A percentile compares a stretch with the other conserved stretches of the same genome.
phyloP scores from a whole-genome alignment of 2,888 invertebrate species.

The Tholera decimalis region DNA sequence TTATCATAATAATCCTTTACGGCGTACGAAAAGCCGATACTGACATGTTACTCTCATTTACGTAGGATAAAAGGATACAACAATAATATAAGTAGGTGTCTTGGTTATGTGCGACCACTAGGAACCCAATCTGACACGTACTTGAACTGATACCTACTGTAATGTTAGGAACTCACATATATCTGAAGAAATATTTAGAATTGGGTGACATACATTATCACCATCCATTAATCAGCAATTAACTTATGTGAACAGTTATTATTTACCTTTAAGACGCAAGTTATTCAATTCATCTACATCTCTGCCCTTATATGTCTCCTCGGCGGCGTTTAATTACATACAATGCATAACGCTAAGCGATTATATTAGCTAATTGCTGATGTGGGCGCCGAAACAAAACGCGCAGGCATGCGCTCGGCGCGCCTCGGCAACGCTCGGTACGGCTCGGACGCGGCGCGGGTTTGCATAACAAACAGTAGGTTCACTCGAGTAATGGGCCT shows the following conservation, averaged over 20 bases:
- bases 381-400: conserved; percentile 46
- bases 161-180: neutral
- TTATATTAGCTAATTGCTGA: conserved; percentile 50
- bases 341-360: conserved; percentile 44
- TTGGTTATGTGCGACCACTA: too few relatives aligned
- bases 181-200: neutral
- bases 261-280: neutral
- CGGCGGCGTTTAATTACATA: conserved; percentile 49
- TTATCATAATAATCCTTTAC: neutral
- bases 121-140: too few relatives aligned
- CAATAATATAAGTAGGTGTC: too few relatives aligned
- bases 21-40: neutral
- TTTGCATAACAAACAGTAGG: conserved; percentile 63
- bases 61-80: too few relatives aligned
- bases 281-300: conserved; percentile 29
- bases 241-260: neutral
- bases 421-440: neutral
- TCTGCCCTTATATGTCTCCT: conserved; percentile 13
- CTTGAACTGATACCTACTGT: too few relatives aligned
- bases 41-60: too few relatives aligned
- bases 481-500: conserved; percentile 49
- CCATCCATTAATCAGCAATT: neutral
- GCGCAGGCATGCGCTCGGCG: conserved; percentile 36
- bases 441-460: conserved; percentile 11
- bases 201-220: neutral